phyloP scores from a whole-genome alignment of 2,113 vertebrate species.

The Murina feae region DNA sequence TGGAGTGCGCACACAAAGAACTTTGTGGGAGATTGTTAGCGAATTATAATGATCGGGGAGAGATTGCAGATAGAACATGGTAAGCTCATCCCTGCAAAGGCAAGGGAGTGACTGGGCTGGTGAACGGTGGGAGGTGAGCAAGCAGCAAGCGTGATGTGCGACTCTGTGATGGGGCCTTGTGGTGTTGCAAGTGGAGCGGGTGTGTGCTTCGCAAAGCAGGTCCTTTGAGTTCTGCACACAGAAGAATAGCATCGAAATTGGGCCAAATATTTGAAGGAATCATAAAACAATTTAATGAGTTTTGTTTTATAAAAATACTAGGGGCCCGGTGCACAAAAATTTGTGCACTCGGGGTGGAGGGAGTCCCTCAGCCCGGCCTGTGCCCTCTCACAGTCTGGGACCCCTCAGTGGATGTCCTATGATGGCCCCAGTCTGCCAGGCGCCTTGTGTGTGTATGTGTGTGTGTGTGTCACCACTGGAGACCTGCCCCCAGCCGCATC shows the following conservation, averaged over 20 bases:
- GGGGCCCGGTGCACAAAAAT: too few species aligned
- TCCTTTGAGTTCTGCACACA: slow-evolving; percentile 2
- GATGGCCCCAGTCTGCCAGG: too few species aligned
- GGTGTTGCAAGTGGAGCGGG: neutral
- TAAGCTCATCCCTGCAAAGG: neutral
- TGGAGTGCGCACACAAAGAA: neutral
- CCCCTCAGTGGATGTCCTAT: too few species aligned
- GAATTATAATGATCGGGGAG: neutral
- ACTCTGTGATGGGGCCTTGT: neutral
- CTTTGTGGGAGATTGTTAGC: neutral
- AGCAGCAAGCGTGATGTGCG: neutral
- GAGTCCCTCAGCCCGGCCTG: too few species aligned
- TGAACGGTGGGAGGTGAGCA: slow-evolving; percentile 7
- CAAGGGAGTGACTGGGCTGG: neutral
- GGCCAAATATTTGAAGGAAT: neutral
- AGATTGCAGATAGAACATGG: neutral
- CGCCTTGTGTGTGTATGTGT: too few species aligned
- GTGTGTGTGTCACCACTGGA: too few species aligned
- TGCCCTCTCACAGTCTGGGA: too few species aligned
- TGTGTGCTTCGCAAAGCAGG: neutral
- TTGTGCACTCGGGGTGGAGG: too few species aligned
- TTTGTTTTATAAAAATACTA: slow-evolving; percentile 15
- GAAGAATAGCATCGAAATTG: neutral
- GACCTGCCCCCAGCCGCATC: too few species aligned
- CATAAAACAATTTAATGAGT: neutral